phyloP scores from a whole-genome alignment of 2,888 invertebrate genomes.

The Cerastis rubricosa region DNA sequence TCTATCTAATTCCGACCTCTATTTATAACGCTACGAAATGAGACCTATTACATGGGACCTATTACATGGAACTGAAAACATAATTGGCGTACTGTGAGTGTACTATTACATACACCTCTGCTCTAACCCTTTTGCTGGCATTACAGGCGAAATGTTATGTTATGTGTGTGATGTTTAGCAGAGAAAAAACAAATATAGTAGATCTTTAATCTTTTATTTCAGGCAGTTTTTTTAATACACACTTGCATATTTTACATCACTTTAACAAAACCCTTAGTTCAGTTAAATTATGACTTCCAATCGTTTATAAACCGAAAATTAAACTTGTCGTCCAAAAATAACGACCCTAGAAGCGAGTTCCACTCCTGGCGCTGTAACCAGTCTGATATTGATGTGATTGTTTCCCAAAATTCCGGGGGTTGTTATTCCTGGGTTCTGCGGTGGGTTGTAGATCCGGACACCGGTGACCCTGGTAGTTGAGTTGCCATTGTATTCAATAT shows the following conservation, averaged over 20 bases:
- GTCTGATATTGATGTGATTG: background rate
- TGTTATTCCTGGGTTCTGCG: fast-evolving
- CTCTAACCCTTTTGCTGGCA: no score
- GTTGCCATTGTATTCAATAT: background rate
- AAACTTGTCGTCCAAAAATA: background rate
- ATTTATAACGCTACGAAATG: no score
- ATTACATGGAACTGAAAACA: no score
- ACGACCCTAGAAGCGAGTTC: background rate
- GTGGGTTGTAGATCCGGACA: background rate
- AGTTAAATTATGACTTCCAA: background rate
- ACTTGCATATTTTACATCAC: background rate
- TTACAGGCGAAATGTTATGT: no score
- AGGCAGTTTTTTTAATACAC: background rate
- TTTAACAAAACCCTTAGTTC: background rate
- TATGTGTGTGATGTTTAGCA: background rate
- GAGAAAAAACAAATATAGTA: background rate
- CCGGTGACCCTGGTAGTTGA: background rate
- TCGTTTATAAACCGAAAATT: background rate
- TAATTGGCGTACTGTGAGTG: no score
- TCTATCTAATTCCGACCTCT: no score
- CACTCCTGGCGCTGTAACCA: background rate
- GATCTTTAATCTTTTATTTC: background rate
- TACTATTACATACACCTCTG: no score
- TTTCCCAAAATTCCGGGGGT: background rate
- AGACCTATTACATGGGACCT: no score